Base-by-base conservation (phyloP, 2,113 vertebrate species). In the Poeciliopsis prolifica region DNA sequence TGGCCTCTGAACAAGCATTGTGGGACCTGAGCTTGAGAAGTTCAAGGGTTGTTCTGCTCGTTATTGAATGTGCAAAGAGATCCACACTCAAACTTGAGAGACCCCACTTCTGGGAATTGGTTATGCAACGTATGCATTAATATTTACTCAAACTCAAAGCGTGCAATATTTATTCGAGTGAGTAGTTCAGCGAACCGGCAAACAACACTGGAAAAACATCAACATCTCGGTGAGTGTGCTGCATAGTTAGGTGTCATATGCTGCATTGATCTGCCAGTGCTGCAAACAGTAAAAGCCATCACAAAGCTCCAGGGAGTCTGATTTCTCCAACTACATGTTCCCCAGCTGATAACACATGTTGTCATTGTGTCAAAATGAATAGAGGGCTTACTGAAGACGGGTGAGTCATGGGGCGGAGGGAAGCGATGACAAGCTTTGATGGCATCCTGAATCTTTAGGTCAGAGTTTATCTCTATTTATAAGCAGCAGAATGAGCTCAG, bases 361-460 rank as follows among this genome's bases (percentile, higher is more conserved):
- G 89, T 86, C 84, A 83, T 69, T 37, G 61, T 85, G 87, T 91
- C 89, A 88, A 61, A 88, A 77, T 30, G 67, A 84, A 88, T 83
- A 62, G 62, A 80, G 63, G 78, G 62, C 74, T 24, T 70, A 65
- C 42, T 81, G 64, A 48, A 82, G 78, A 86, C 5, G 68, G 70
- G 73, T 87, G 86, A 92, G 87, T 90, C 93, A 90, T 37, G 48
- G 85, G 61, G 51, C 19, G 48, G 69, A 74, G 61, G 68, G 76
- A 77, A 71, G 73, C 4, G 22, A 75, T 83, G 88, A 82, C 72
- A 42, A 82, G 84, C 62, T 78, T 81, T 61, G 79, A 84, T 74
- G 72, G 80, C 78, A 42, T 82, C 77, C 81, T 80, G 80, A 74
- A 81, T 77, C 77, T 74, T 68, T 44, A 72, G 83, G 79, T 87